These are phyloP conservation scores for Neomorphus geoffroyi DNA, from an alignment of 2,797 vertebrate species.

Conservation along the genomic window DNA sequence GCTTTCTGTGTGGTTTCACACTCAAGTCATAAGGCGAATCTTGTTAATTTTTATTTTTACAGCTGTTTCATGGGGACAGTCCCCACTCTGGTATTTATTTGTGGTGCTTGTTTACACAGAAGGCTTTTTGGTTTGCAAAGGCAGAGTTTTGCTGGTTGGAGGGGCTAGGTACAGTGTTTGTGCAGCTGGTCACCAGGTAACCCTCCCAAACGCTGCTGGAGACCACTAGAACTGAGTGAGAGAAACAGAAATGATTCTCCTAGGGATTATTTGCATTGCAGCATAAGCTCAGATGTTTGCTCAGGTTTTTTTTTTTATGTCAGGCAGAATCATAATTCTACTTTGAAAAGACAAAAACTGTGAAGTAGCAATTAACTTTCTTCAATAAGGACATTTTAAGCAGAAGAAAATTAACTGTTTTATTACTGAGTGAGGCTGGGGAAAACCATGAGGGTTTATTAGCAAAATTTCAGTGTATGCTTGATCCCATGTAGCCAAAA, in stretches of 20 bases:
- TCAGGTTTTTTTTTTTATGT: background rate
- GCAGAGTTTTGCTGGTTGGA: background rate
- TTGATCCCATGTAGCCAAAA: background rate
- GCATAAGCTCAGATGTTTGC: slow-evolving; percentile 1
- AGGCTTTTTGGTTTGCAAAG: slow-evolving; percentile 29
- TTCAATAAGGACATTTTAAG: background rate
- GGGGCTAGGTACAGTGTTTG: slow-evolving; percentile 58
- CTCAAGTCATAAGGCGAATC: slow-evolving; percentile 19
- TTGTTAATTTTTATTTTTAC: slow-evolving; percentile 32
- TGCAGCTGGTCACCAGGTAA: slow-evolving; percentile 62
- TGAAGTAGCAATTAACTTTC: background rate
- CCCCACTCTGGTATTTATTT: slow-evolving; percentile 39
- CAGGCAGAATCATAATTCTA: background rate
- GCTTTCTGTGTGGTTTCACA: slow-evolving; percentile 53
- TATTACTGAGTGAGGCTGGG: background rate
- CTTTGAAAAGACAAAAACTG: slow-evolving; percentile 27
- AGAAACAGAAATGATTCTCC: background rate
- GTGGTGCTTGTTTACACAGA: slow-evolving; percentile 47
- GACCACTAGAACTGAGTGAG: background rate
- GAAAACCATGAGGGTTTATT: background rate
- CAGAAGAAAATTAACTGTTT: slow-evolving; percentile 23
- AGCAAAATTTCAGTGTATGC: background rate
- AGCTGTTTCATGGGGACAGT: slow-evolving; percentile 51
- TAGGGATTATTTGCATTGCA: background rate
- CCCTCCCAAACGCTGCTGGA: slow-evolving; percentile 38